A percentile compares a stretch with the other conserved stretches of the same genome.
Conservation (phyloP, 2,797 vertebrate genomes). For the Acanthiza pusilla region DNA sequence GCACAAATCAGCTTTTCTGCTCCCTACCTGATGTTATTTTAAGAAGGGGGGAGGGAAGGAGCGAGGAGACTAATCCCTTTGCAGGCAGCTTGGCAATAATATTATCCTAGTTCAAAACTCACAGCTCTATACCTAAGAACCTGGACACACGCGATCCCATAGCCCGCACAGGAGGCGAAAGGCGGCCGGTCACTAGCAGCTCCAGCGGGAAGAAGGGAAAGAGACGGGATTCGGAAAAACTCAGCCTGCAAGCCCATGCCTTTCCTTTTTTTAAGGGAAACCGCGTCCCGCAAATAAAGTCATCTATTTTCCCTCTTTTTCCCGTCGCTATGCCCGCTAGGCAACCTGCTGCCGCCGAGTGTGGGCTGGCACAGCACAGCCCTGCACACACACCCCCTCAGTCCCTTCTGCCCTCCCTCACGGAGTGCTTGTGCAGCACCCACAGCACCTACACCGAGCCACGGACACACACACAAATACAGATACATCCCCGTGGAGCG, state of each 20-base stretch:
- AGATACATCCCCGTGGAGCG: fast-evolving
- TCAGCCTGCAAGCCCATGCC: not conserved
- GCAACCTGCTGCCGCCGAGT: not conserved
- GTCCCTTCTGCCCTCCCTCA: not conserved
- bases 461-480: no score
- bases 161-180: not conserved
- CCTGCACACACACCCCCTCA: not conserved
- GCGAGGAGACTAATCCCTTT: not conserved
- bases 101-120: not conserved
- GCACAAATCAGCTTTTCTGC: constrained; percentile 56
- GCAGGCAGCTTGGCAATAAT: not conserved
- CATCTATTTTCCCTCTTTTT: no score
- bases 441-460: not conserved
- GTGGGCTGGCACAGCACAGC: not conserved
- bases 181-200: not conserved
- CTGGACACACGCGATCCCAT: not conserved
- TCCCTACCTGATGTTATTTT: constrained; percentile 33
- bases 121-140: fast-evolving
- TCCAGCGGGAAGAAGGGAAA: not conserved
- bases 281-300: not conserved
- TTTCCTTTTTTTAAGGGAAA: not conserved
- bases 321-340: not conserved
- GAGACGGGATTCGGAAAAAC: not conserved
- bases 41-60: not conserved
- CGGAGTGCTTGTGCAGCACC: not conserved